Conservation (phyloP, 2,797 vertebrate species). For the Acipenser ruthenus region DNA sequence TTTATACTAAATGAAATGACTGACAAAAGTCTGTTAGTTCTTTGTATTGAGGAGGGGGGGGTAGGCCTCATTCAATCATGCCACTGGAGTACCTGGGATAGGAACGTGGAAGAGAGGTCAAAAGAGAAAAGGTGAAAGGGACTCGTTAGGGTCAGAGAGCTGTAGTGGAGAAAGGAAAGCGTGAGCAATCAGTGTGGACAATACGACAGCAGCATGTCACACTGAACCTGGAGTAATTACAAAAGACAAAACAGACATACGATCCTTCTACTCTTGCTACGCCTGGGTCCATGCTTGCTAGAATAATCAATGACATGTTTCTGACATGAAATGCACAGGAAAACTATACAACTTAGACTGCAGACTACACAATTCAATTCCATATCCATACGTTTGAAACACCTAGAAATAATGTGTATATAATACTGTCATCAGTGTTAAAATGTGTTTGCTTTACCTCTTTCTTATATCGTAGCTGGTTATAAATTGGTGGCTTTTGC, state of each 20-base stretch:
- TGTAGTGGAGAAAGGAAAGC: slow-evolving; percentile 64
- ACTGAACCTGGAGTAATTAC: too few species aligned
- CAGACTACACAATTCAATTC: too few species aligned
- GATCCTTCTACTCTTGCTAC: too few species aligned
- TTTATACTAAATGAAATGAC: slow-evolving; percentile 1
- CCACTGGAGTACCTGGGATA: slow-evolving; percentile 53
- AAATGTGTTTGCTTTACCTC: slow-evolving; percentile 64
- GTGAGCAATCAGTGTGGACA: background rate
- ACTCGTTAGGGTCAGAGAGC: slow-evolving; percentile 92
- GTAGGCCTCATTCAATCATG: slow-evolving; percentile 32
- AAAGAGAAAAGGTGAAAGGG: slow-evolving; percentile 98
- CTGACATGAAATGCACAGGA: too few species aligned
- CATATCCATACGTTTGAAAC: too few species aligned
- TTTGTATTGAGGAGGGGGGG: slow-evolving; percentile 4
- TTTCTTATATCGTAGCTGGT: slow-evolving; percentile 92
- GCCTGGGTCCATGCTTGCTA: too few species aligned
- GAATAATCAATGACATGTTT: too few species aligned
- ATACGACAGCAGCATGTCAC: too few species aligned
- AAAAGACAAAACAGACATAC: too few species aligned
- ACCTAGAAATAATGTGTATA: too few species aligned
- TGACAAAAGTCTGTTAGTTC: slow-evolving; percentile 9
- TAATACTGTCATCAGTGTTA: background rate
- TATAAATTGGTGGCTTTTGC: slow-evolving; percentile 85
- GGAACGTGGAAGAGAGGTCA: slow-evolving; percentile 63
- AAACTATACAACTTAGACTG: too few species aligned